Base-by-base conservation (phyloP, 2,888 invertebrate species). In the Geotrupes spiniger region DNA sequence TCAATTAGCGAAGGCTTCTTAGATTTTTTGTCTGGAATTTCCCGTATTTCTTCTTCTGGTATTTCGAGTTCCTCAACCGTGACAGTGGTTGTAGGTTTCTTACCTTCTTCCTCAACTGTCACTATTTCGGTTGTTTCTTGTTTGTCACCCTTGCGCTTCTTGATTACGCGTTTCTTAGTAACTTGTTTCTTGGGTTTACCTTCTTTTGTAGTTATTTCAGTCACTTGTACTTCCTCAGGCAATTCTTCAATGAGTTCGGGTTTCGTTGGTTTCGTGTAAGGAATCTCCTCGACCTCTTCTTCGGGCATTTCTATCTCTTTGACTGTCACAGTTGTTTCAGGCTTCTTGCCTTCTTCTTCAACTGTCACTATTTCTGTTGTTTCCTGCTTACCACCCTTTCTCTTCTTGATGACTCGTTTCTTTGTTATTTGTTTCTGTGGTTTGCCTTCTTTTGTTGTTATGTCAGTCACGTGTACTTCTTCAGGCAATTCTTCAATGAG, bases 311-410 rank as follows among this genome's bases (percentile, higher is more conserved):
- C 45, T 49, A 53, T 52, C 40, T 51, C 46, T 16, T 66, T 54
- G 6, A 68, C 64, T 12, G 61, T 63, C 14, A 72, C 65, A 38
- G 71, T 68, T 44, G 60, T 69, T 36, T 62, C 57, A 0, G 77
- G 77, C 43, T 71, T 63, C 43, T 69, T 60, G 16, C 70, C 73
- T 26, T 73, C 74, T 56, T 71, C 64, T 58, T 71, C 69, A 14
- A 72, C 62, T 6, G 75, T 76, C 42, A 67, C 65, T 21, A 77
- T 75, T 65, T 74, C 73, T 0, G 74, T 76, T 2, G 73, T 62
- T 58, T 77, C 74, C 42, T 74, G 69, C 51, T 65, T 72, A 21
- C 66, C 64, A 43, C 66, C 75, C 54, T 58, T 72, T 2, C 68
- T 67, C 53, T 74, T 76, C 38, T 69, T 74, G 38, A 75, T 71